Evolutionary conservation across 2,113 vertebrate genomes (phyloP).

Genomic region (Climacteris rufus): DNA sequence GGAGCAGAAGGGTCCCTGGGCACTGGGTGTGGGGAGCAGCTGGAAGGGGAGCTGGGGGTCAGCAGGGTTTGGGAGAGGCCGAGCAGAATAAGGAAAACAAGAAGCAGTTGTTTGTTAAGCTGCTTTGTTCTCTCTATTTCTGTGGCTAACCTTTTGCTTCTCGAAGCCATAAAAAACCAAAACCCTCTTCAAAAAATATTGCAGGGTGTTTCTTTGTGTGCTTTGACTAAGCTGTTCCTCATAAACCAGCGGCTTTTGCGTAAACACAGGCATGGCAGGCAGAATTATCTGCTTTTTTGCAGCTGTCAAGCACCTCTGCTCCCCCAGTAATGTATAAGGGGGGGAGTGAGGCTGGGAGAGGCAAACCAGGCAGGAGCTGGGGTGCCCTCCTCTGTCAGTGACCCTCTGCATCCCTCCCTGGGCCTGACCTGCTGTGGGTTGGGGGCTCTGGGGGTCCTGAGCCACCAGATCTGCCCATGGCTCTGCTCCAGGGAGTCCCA

Average conservation of each 20-base stretch:
- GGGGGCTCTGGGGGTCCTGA: not conserved
- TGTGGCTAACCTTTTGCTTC: slow-evolving; percentile 36
- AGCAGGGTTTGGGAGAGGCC: not conserved
- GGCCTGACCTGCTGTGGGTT: fast-evolving
- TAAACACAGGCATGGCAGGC: not conserved
- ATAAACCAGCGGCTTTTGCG: slow-evolving; percentile 16
- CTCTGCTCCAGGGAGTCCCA: not conserved
- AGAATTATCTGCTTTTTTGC: not conserved
- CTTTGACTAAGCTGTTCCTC: slow-evolving; percentile 20
- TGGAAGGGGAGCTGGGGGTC: not conserved
- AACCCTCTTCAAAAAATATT: not conserved
- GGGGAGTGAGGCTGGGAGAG: not conserved
- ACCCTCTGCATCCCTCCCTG: not conserved
- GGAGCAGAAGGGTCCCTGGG: not conserved
- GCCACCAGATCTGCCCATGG: not conserved
- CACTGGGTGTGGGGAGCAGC: not conserved
- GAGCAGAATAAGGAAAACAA: not conserved
- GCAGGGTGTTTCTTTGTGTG: slow-evolving; percentile 29
- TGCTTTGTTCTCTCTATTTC: not conserved
- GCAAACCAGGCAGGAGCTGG: not conserved
- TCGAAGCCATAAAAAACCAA: not conserved
- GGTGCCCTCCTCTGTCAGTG: not conserved
- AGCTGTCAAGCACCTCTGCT: not conserved
- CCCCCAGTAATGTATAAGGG: not conserved
- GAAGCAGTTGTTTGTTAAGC: not conserved